Conservation (phyloP, 2,113 vertebrate species). For the Malurus elegans region DNA sequence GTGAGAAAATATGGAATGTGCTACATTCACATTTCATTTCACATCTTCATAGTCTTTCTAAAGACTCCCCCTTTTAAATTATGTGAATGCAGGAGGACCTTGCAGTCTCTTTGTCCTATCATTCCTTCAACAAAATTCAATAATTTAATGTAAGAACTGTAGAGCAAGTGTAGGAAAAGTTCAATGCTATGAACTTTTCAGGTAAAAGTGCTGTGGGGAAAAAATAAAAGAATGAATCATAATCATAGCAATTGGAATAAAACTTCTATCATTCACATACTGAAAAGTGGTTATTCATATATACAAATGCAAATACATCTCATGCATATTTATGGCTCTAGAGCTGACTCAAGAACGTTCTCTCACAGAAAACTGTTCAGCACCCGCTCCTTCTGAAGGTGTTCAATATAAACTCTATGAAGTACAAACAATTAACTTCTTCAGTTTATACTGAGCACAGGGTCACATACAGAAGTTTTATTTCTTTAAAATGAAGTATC, state of each 20-base stretch:
- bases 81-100: neutral
- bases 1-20: neutral
- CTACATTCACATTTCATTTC: neutral
- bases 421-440: neutral
- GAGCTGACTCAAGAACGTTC: neutral
- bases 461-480: neutral
- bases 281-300: neutral
- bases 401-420: neutral
- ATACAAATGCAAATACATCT: neutral
- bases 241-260: neutral
- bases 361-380: neutral
- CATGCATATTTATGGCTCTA: neutral
- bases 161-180: neutral
- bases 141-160: neutral
- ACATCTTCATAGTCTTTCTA: neutral
- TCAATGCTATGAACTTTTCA: neutral
- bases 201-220: neutral
- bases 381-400: neutral
- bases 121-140: neutral
- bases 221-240: neutral
- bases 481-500: neutral
- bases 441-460: neutral
- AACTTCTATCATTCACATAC: neutral
- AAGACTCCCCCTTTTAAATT: neutral
- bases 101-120: neutral